Evolutionary conservation across 2,797 vertebrate species (phyloP).

Genomic region (Crenichthys baileyi): DNA sequence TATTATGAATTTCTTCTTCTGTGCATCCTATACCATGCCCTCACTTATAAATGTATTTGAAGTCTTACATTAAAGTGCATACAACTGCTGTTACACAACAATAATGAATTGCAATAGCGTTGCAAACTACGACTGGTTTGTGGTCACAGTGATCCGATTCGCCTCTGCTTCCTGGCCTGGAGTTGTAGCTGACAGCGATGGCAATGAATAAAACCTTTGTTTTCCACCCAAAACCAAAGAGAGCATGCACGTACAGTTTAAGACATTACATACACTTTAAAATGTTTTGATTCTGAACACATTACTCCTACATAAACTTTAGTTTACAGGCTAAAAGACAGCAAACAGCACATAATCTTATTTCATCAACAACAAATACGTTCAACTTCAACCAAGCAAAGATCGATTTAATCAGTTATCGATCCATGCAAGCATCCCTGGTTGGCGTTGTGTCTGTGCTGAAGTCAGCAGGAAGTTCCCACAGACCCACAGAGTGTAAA

Average conservation of each 20-base stretch:
- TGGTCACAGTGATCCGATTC: constrained; percentile 32
- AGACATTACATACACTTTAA: constrained; percentile 15
- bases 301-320: neutral
- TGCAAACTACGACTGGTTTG: neutral
- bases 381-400: constrained; percentile 16
- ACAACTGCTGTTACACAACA: neutral
- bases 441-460: constrained; percentile 45
- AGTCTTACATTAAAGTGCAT: neutral
- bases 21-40: neutral
- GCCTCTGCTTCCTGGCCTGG: constrained; percentile 34
- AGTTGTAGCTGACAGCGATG: constrained; percentile 10
- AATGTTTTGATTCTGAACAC: constrained; percentile 12
- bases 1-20: neutral
- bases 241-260: constrained; percentile 23
- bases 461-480: constrained; percentile 76
- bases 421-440: constrained; percentile 34
- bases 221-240: constrained; percentile 27
- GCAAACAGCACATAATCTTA: neutral
- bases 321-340: neutral
- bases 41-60: neutral
- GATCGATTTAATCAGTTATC: constrained; percentile 51
- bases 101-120: neutral
- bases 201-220: constrained; percentile 61
- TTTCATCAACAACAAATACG: neutral
- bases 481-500: constrained; percentile 67